phyloP scores from a whole-genome alignment of 2,113 vertebrate genomes.

The Callospermophilus lateralis region DNA sequence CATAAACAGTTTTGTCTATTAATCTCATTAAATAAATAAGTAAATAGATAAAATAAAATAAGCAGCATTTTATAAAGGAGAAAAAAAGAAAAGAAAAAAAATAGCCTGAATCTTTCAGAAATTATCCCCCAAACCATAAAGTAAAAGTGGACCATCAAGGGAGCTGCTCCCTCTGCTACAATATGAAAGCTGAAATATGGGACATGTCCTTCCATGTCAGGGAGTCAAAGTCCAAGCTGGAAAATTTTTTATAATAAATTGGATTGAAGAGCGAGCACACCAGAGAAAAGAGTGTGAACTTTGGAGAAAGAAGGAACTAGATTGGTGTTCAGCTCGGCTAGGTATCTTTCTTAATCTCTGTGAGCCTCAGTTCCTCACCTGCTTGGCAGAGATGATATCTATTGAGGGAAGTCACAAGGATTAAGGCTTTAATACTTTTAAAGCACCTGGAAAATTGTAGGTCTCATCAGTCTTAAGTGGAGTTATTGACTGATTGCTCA shows the following conservation, averaged over 20 bases:
- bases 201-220: too few species aligned
- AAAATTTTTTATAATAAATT: not conserved
- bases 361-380: not conserved
- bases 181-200: not conserved
- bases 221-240: too few species aligned
- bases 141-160: not conserved
- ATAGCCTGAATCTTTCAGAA: not conserved
- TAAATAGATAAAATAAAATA: too few species aligned
- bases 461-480: not conserved
- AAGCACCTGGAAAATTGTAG: not conserved
- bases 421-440: not conserved
- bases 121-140: not conserved
- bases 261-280: fast-evolving
- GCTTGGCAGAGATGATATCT: not conserved
- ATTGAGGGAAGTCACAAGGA: not conserved
- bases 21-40: not conserved
- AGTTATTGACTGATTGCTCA: not conserved
- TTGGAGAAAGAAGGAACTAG: not conserved
- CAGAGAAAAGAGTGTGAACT: not conserved
- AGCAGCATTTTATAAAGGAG: too few species aligned
- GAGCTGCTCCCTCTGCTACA: not conserved
- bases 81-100: not conserved
- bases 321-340: not conserved
- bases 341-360: not conserved
- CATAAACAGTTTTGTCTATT: not conserved